phyloP scores from a whole-genome alignment of 2,113 vertebrate genomes.

The Pseudorectes ferrugineus region DNA sequence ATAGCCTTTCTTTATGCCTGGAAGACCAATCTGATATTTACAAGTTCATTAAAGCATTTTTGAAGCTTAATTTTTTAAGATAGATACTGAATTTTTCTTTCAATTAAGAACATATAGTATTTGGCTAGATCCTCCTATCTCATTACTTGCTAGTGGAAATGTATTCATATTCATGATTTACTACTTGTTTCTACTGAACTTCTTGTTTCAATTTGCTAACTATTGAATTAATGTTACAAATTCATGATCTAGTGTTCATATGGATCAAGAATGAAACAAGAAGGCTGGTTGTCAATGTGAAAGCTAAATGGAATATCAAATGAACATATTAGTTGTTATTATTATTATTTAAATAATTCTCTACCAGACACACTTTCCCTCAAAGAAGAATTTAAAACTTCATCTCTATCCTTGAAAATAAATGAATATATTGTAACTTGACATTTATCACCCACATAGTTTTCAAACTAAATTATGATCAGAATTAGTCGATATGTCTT shows the following conservation, averaged over 20 bases:
- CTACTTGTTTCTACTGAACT: background rate
- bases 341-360: background rate
- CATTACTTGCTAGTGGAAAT: background rate
- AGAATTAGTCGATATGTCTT: background rate
- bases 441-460: background rate
- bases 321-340: background rate
- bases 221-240: background rate
- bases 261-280: background rate
- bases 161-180: background rate
- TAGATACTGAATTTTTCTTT: background rate
- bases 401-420: background rate
- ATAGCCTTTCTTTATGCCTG: background rate
- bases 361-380: background rate
- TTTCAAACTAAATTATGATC: background rate
- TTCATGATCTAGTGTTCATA: background rate
- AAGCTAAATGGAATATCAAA: background rate
- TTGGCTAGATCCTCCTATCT: background rate
- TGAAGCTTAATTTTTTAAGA: background rate
- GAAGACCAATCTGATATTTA: background rate
- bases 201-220: background rate
- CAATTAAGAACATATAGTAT: background rate
- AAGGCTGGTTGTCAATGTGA: background rate
- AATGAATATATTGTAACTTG: background rate
- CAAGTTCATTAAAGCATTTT: background rate
- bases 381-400: background rate